Base-by-base conservation (phyloP, 2,113 vertebrate genomes). In the Nesospiza acunhae region DNA sequence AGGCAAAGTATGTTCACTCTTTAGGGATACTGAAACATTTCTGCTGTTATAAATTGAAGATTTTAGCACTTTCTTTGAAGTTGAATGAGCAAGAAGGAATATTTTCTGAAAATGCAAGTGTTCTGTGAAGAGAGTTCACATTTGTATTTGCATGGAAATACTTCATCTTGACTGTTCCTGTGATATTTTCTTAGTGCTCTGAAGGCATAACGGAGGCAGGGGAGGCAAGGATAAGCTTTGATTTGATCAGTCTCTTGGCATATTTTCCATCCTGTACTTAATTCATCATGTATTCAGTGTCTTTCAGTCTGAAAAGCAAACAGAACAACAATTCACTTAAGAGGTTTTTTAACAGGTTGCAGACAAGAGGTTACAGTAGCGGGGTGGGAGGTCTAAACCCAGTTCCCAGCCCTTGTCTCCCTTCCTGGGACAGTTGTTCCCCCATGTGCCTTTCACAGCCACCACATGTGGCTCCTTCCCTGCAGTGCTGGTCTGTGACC, bases 1-100 rank as follows among this genome's bases (percentile, higher is more conserved):
- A 99, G 99, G 99, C 97, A 99, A 99, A 98, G 99, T 99, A 99
- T 74, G 93, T 83, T 70, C 24, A 18, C 37, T 87, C 92, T 84
- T 64, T 12, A 33, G 72, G 62, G 47, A 17, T 78, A 81, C 64
- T 49, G 58, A 70, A 84, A 42, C 12, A 10, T 26, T 80, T 33
- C 4, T 63, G 0, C 53, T 58, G 13, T 64, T 91, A 24, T 0
- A 6, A 81, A 52, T 13, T 75, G 39, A 41, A 24, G 33, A 58
- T 35, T 55, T 80, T 42, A 72, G 21, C 23, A 4, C 26, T 92
- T 69, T 11, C 47, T 89, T 88, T 79, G 75, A 75, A 90, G 41
- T 52, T 47, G 53, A 69, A 68, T 18, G 49, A 86, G 31, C 47
- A 66, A 33, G 41, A 58, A 35, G 35, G 8, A 83, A 15, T 58